These are phyloP conservation scores for Chalcis sispes DNA, from an alignment of 2,888 invertebrate species.

Conservation along the genomic window DNA sequence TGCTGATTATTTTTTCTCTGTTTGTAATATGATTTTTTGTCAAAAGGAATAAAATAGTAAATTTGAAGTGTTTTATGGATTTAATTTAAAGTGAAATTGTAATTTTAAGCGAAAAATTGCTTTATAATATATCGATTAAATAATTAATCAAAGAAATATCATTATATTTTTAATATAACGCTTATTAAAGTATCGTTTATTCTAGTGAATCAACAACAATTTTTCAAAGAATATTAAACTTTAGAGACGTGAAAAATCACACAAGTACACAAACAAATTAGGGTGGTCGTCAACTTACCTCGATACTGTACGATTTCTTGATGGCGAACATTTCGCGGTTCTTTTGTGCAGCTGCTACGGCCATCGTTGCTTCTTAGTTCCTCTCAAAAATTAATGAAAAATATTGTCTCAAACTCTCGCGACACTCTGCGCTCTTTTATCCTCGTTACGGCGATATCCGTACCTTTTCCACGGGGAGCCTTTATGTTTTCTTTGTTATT, in stretches of 20 bases:
- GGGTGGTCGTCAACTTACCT: constrained; percentile 84
- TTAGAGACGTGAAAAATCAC: neutral
- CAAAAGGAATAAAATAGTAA: too few relatives aligned
- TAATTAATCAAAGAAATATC: too few relatives aligned
- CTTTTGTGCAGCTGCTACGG: constrained; percentile 94
- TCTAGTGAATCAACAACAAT: neutral
- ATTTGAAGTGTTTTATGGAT: too few relatives aligned
- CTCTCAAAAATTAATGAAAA: constrained; percentile 9
- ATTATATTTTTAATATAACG: too few relatives aligned
- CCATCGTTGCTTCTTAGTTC: constrained; percentile 80
- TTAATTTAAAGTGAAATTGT: too few relatives aligned
- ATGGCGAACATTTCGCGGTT: constrained; percentile 98
- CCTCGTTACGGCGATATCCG: neutral
- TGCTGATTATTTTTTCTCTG: too few relatives aligned
- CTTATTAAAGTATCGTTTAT: too few relatives aligned
- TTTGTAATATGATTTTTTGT: too few relatives aligned
- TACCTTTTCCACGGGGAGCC: constrained; percentile 34
- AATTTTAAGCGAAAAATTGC: too few relatives aligned
- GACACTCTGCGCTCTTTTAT: constrained; percentile 40
- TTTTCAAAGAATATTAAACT: neutral
- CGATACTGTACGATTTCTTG: constrained; percentile 97
- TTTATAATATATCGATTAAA: too few relatives aligned
- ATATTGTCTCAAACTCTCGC: constrained; percentile 32
- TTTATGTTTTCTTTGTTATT: too few relatives aligned
- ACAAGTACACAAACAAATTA: neutral